Base-by-base conservation (phyloP, 2,888 invertebrate species). In the Dichetophora obliterata region DNA sequence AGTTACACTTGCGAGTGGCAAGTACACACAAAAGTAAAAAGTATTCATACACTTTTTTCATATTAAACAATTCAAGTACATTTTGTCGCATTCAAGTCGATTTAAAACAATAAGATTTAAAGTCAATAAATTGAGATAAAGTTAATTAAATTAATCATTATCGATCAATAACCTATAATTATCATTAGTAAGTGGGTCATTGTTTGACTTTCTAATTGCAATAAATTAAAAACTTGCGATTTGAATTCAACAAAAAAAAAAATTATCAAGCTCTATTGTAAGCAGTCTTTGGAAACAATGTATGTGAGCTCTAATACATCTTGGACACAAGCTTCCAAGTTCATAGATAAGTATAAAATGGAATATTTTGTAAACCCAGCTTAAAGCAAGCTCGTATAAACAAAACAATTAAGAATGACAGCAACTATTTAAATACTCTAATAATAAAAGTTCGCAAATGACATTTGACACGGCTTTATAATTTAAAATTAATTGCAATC, bases 331-430 rank as follows among this genome's bases (percentile, higher is more conserved):
- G 43, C 11, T 43, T 43, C 43, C 43, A 43, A 43, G 43, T 43
- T 43, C 43, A 43, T 43, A 43, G 11, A 6, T 54, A 22, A 54
- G n/a, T 22, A 19, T 22, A 3, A 8, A 6, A n/a, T 19, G 54
- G 22, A 19, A 54, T 19, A n/a, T 19, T 54, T 22, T 54, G 19
- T 19, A 52, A 54, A 2, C 19, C 54, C 54, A 54, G 54, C 54
- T 19, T 22, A 54, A 6, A 19, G 52, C 19, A 6, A 52, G 22
- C 19, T n/a, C 54, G 19, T 54, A 19, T 54, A 54, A 54, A 54
- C 54, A 54, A 54, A 54, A 54, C 54, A 54, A 54, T 54, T 54
- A 54, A n/a, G 54, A 54, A 8, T 9, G 54, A 54, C 54, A 54
- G 19, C n/a, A 54, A 19, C 54, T 2, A 54, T 19, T 54, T n/a